Base-by-base conservation (phyloP, 2,888 invertebrate species). In the Mythimna ferrago region DNA sequence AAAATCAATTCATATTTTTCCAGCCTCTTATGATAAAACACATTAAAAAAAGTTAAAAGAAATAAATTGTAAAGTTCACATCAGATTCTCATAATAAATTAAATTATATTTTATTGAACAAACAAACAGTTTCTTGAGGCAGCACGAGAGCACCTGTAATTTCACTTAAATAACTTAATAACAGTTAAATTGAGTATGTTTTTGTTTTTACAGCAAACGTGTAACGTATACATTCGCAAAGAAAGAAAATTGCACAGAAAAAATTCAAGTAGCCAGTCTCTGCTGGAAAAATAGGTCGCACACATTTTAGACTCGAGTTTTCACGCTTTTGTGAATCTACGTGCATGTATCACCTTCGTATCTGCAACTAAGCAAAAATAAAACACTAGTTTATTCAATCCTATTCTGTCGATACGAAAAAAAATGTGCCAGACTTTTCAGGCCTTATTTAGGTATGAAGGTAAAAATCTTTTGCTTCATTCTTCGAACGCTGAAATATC, bases 241-340 rank as follows among this genome's bases (percentile, higher is more conserved):
- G 19, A 48, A 26, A 26, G 19, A 73, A 62, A 60, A 26, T 48
- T 51, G n/a, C 56, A 19, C 26, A 6, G 14, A 71, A 62, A 77
- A 63, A 54, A 16, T 2, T 44, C 35, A 53, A 62, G 51, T 35
- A 26, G 14, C 53, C 16, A 21, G 32, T 51, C 48, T 58, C 53
- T 32, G 26, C 19, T 26, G n/a, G 32, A 9, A 79, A 79, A 48
- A 32, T 64, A 19, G 58, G 53, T 72, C 58, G 19, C 62, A 38
- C 26, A 54, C 21, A 21, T 71, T 58, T 70, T 19, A 35, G 10
- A 16, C 57, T 57, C 5, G 16, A 67, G 32, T 67, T 53, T 67
- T 48, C 16, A 77, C 35, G 26, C 57, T 58, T 5, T 78, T 51
- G 10, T 78, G n/a, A 71, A 63, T 5, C 11, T 16, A 35, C 54